Base-by-base conservation (phyloP, 2,888 invertebrate species). In the Pyrocoelia pectoralis region DNA sequence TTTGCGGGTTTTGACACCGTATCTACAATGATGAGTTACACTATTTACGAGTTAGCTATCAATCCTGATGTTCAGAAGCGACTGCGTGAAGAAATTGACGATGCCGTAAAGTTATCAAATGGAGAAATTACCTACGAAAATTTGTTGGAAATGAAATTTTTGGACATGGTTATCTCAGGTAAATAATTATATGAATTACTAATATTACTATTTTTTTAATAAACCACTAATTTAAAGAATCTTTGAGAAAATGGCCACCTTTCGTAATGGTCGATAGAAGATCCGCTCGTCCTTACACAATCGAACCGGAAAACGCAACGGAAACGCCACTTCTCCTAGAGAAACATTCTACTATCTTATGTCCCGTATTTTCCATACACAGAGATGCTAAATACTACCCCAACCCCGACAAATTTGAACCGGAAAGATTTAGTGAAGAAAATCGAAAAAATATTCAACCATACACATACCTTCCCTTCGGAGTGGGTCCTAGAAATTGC, bases 141-240 rank as follows among this genome's bases (percentile, higher is more conserved):
- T 18, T 14, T 52, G 18, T 6, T 17, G 10, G 9, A 5, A 15
- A 52, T 52, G 38, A 14, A 38, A 10, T 52, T 33, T 18, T 10
- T 52, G 14, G 52, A 52, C 12, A 52, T 52, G 52, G 52, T 52
- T 10, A 15, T 52, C 15, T 17, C 52, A 17, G 52, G 52, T 52
- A 38, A 17, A 13, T 43, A 1, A 24, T 28, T n/a, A 18, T 8
- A n/a, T n/a, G 17, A 14, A 14, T 1, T 1, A 24, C 6, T 19
- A n/a, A 50, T 49, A 24, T 12, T 15, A 1, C 33, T 43, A 28
- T n/a, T 9, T 50, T 13, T 19, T n/a, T n/a, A n/a, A n/a, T 24
- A 28, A 17, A 19, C 2, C 29, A 29, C n/a, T 50, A 29, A 33
- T 46, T 61, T 68, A n/a, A 59, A 71, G 76, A 76, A 67, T 68